Evolutionary conservation across 2,113 vertebrate species (phyloP).

Genomic region (Okapia johnstoni): DNA sequence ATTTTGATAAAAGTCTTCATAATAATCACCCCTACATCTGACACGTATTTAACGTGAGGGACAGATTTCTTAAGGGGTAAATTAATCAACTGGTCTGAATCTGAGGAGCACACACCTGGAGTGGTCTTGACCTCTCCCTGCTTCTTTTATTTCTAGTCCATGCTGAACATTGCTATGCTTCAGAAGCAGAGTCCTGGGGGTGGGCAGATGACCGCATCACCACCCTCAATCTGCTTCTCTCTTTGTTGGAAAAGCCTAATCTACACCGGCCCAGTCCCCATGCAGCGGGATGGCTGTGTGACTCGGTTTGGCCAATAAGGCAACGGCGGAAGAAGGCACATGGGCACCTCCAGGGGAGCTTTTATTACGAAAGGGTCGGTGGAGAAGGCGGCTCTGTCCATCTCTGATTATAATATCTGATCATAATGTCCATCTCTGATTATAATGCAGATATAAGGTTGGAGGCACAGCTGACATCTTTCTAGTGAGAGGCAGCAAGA

Average conservation of each 20-base stretch:
- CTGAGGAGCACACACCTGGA: background rate
- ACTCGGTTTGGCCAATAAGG: background rate
- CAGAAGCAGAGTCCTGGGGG: background rate
- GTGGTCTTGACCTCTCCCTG: background rate
- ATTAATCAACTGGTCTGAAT: background rate
- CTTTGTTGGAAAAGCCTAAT: background rate
- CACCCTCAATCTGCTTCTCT: background rate
- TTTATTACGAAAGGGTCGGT: background rate
- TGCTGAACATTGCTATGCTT: accelerated
- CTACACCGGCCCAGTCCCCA: background rate
- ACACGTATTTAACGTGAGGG: background rate
- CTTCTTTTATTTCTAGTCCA: background rate
- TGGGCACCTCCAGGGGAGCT: background rate
- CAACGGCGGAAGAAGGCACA: background rate
- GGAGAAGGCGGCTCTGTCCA: background rate
- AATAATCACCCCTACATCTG: background rate
- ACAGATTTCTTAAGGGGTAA: background rate
- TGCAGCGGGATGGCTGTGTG: background rate
- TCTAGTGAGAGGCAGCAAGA: background rate
- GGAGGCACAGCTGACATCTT: background rate
- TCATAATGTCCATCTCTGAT: background rate
- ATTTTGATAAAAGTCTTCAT: background rate
- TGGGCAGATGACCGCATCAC: background rate
- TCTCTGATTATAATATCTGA: too few relatives aligned
- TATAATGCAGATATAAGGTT: background rate